Base-by-base conservation (phyloP, 2,888 invertebrate species). In the Dusona sp. region DNA sequence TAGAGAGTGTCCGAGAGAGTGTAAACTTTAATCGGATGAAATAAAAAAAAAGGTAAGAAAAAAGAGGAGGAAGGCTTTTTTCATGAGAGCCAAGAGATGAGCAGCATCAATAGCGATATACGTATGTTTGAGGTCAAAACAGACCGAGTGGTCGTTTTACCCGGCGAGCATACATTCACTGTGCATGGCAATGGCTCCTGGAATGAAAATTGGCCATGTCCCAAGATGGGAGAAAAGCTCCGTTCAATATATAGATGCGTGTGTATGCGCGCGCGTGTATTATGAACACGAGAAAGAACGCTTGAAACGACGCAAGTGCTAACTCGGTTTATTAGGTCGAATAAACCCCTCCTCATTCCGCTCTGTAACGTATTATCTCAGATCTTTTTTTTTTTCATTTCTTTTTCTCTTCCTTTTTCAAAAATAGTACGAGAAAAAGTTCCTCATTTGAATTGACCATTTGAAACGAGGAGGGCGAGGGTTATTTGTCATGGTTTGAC, bases 151-250 rank as follows among this genome's bases (percentile, higher is more conserved):
- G 51, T 51, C 75, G 22, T 48, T 77, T 78, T 65, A 51, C 72
- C 68, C 73, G 42, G 29, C n/a, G 45, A 57, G 64, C 36, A 19
- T 67, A 57, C 29, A 61, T 22, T 16, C 19, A 54, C 61, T 61
- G 13, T 22, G 42, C n/a, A n/a, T n/a, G n/a, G 42, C 19, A 33
- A 51, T 45, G 65, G n/a, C 77, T 77, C 38, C 78, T 67, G 65
- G 42, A 85, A 48, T 36, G 45, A 61, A 74, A 78, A 82, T 85
- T 85, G 85, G 85, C 85, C 78, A 51, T 68, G 73, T 22, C 81
- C 85, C 81, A 85, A 81, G 78, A 25, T 38, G 42, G 16, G 36
- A 36, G 8, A 29, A 51, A 42, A 70, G 45, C 51, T 51, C 19
- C n/a, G 38, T 25, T 22, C 25, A 6, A 22, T 8, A 25, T 42